Evolutionary conservation across 2,113 vertebrate genomes (phyloP), one percentile per base, ranked within the genome.

Genomic region (Hemibagrus wyckioides): DNA sequence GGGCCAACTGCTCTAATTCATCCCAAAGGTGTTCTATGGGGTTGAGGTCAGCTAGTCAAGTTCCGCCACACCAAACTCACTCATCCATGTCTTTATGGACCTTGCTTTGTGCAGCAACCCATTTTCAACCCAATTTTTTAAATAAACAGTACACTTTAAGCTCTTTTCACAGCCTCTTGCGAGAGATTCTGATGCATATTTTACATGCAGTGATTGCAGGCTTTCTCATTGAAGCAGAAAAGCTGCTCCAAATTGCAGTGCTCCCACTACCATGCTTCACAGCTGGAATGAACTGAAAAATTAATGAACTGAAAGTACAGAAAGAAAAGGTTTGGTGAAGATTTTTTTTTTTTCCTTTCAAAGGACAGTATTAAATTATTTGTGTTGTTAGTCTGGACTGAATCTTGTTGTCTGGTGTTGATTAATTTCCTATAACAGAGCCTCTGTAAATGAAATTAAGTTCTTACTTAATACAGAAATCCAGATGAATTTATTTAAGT

Each of bases 191-290:
- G 36, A 41, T 41, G 36, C 19, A 71, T 23, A 10, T 25, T 44
- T 75, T 23, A 44, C 17, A 71, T 71, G 2, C 4, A 36, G 9
- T 21, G 15, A 71, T 71, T 21, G 6, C 33, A 71, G 21, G 15
- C 0, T 39, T 15, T 71, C 67, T 21, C 30, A 36, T 14, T 65
- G 63, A 30, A 71, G 67, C 39, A 73, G 36, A 73, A 73, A 73
- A 41, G 0, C 23, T 21, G 33, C 39, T 73, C 21, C 2, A 25
- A 73, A 73, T 73, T 9, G 10, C 17, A 73, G 2, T 73, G 69
- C 69, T 73, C 69, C 67, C 69, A 44, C 69, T 21, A 44, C 39
- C 69, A 25, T 73, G 69, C 39, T 73, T 73, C 69, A 73, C 21
- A 73, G 36, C 36, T 73, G 36, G 69, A 5, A 30, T 15, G n/a